Evolutionary conservation across 2,888 invertebrate species (phyloP), one percentile per base, ranked within the genome.

Genomic region (Caenorhabditis panamensis): DNA sequence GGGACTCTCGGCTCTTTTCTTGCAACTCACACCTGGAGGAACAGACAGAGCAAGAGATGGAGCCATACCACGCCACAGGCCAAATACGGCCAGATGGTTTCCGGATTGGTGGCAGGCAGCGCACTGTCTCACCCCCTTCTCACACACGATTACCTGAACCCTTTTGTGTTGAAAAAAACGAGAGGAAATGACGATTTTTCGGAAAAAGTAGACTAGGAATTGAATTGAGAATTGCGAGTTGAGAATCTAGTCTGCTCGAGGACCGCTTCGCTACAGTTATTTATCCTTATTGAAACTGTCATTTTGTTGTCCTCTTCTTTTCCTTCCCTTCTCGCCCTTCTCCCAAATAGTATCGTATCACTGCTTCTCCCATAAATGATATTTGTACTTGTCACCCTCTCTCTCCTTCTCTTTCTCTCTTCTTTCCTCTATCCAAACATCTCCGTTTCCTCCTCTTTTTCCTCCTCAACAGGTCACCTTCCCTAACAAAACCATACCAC

Each of bases 1-100:
- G 53, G 9, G 56, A 9, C 31, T 31, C 31, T 31, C n/a, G n/a
- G n/a, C 31, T 20, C 47, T 18, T 6, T 31, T 16, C 1, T 64
- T 73, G 73, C 64, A 73, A 73, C 73, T 73, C 73, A 73, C 73
- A 73, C 73, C 59, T 73, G 64, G 54, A 72, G 36, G 44, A 51
- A 61, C 63, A 41, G 56, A 51, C 3, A 24, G 22, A n/a, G 41
- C 41, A 6, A 59, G 59, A 41, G 41, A 61, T 41, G 31, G 41
- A 44, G 58, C 26, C 28, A 56, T 2, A 44, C 6, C 22, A n/a
- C n/a, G n/a, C n/a, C n/a, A n/a, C n/a, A 31, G 31, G 31, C 31
- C 31, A 31, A 31, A 31, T 31, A 31, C 4, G 31, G 9, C 4
- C 5, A 31, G 9, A 31, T 18, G 58, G 47, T 47, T 58, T 68